Base-by-base conservation (phyloP, 1,140 invertebrate genomes). In the Leptonema lineaticorne region DNA sequence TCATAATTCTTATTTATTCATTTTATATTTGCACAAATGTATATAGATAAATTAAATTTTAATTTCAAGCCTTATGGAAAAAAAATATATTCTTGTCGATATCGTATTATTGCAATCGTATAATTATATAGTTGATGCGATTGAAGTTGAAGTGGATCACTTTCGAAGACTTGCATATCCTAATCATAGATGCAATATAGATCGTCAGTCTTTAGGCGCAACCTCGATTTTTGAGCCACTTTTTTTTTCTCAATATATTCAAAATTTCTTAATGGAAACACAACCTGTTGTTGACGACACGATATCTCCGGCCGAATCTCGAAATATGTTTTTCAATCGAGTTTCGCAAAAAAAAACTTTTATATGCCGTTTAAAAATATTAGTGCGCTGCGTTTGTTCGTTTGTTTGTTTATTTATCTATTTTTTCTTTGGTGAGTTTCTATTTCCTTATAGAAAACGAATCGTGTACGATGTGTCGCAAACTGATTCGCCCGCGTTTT, bases 401-500 rank as follows among this genome's bases (percentile, higher is more conserved):
- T 26, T 7, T 48, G 16, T 41, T 41, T 41, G 46, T 26, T 53
- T 26, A 20, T 24, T 22, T 53, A 53, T 53, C 18, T 20, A 53
- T 22, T 16, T 50, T 16, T 18, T 2, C 22, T 2, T 26, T 7
- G 16, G 16, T 41, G 11, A 14, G 46, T 26, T 53, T 26, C 50
- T 24, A 24, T 53, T 26, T 53, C 18, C 22, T 26, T 22, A 41
- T 11, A 33, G 30, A 6, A 33, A 6, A 11, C 5, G 37, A 14
- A 41, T 16, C 37, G 2, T 3, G 37, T 11, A 4, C 2, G 16
- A 33, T 33, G 46, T 48, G 46, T 41, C 46, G 46, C 50, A 11
- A 26, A 22, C 9, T 26, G 50, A 53, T 53, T 53, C n/a, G 50
- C 50, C 50, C n/a, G n/a, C n/a, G n/a, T n/a, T n/a, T n/a, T n/a